Base-by-base conservation (phyloP, 1,140 invertebrate genomes). In the Aleiodes sp. region DNA sequence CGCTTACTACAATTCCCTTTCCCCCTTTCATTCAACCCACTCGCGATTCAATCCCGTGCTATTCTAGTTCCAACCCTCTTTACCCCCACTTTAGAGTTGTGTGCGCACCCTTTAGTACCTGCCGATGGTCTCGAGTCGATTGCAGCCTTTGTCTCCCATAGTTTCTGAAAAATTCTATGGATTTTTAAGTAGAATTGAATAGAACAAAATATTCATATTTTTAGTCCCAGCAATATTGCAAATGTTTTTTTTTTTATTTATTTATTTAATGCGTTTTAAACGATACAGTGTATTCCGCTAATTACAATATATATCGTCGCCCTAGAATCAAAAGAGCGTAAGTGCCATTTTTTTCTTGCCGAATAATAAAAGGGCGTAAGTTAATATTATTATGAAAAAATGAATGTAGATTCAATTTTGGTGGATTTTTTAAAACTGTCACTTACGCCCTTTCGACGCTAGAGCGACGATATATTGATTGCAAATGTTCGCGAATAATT, bases 1-100 rank as follows among this genome's bases (percentile, higher is more conserved):
- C 21, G 66, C 66, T 68, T 68, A 68, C 56, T 68, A 41, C 16
- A 60, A 68, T 68, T 68, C 66, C 28, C 59, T 19, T 16, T 28
- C 56, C 29, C 2, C 64, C 57, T 4, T 21, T 52, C 46, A 16
- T 24, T 24, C 46, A 52, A 29, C 67, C 33, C 56, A 46, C 31
- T 16, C 57, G n/a, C 46, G 10, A 60, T 26, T 24, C n/a, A 60
- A 46, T 57, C 28, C 10, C 16, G 2, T 12, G 46, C 46, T 52
- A 52, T 52, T 52, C 21, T 12, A 52, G 46, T 35, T 35, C 31
- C 31, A 4, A 4, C 31, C 43, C 29, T 52, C 29, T 46, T 52
- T 60, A 24, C 26, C 26, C 21, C 9, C 21, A 24, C 26, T 52
- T 52, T 52, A 2, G 26, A 52, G 46, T 52, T 16, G 46, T 21